Conservation (phyloP, 1,140 invertebrate species). For the Drosophila orosa region DNA sequence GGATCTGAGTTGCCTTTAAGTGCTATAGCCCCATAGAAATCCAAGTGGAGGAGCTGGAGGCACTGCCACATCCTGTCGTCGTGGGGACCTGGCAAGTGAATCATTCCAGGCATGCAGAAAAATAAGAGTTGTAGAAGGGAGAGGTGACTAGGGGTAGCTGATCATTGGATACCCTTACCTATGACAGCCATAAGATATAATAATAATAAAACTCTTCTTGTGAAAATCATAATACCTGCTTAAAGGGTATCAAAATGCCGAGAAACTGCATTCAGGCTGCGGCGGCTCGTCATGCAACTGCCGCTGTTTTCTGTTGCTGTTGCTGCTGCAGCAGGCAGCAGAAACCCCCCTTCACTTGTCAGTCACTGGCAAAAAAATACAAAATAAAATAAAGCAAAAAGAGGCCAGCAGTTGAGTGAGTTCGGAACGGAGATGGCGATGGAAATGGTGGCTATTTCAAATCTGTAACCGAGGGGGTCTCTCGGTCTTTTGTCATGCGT, state of each 20-base stretch:
- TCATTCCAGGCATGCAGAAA: conserved; percentile 68
- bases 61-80: conserved; percentile 76
- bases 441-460: conserved; percentile 44
- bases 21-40: conserved; percentile 54
- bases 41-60: conserved; percentile 37
- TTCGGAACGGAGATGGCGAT: conserved; percentile 35
- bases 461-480: conserved; percentile 48
- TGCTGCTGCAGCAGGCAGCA: conserved; percentile 14
- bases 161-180: background rate
- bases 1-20: conserved; percentile 44
- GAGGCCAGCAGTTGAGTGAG: conserved; percentile 68
- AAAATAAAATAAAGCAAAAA: conserved; percentile 30
- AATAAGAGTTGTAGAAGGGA: conserved; percentile 1
- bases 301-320: conserved; percentile 55
- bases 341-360: conserved; percentile 49
- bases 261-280: conserved; percentile 60
- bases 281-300: conserved; percentile 76
- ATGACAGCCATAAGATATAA: background rate
- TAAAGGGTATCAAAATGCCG: conserved; percentile 9
- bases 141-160: too few species aligned
- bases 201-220: background rate
- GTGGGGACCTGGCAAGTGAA: conserved; percentile 62
- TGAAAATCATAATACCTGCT: background rate
- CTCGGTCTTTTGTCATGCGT: conserved; percentile 76
- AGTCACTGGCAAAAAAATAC: conserved; percentile 35